These are phyloP conservation scores for Axis porcinus DNA, from an alignment of 2,113 vertebrate genomes.

Conservation along the genomic window DNA sequence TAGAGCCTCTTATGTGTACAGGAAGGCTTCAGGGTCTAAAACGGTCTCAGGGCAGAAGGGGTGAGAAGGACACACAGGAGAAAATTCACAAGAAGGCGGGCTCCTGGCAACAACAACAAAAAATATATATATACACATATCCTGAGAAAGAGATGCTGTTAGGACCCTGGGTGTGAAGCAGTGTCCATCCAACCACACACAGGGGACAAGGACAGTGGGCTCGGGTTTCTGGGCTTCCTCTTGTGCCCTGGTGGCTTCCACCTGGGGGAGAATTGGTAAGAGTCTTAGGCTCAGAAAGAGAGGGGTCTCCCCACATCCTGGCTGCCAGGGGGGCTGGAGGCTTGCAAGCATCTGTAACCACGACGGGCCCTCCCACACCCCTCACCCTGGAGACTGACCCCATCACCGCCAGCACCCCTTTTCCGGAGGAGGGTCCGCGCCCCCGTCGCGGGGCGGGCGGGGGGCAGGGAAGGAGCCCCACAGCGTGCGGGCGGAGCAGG, in stretches of 20 bases:
- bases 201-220: not conserved
- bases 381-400: too few relatives aligned
- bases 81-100: fast-evolving
- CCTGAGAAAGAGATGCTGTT: not conserved
- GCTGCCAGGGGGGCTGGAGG: not conserved
- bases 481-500: fast-evolving
- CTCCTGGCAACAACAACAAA: not conserved
- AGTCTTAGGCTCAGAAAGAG: not conserved
- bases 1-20: not conserved
- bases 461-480: not conserved
- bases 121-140: fast-evolving
- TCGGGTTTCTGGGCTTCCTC: not conserved
- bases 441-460: not conserved
- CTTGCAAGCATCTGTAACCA: fast-evolving
- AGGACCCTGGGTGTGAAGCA: fast-evolving
- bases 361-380: fast-evolving
- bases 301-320: fast-evolving
- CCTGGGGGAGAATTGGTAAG: not conserved
- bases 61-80: not conserved
- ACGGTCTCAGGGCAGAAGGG: not conserved
- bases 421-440: not conserved
- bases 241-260: not conserved
- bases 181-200: fast-evolving
- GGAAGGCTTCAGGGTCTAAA: not conserved
- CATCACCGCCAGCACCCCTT: not conserved